Evolutionary conservation across 2,888 invertebrate genomes (phyloP).

Genomic region (Macroteleia sp.): DNA sequence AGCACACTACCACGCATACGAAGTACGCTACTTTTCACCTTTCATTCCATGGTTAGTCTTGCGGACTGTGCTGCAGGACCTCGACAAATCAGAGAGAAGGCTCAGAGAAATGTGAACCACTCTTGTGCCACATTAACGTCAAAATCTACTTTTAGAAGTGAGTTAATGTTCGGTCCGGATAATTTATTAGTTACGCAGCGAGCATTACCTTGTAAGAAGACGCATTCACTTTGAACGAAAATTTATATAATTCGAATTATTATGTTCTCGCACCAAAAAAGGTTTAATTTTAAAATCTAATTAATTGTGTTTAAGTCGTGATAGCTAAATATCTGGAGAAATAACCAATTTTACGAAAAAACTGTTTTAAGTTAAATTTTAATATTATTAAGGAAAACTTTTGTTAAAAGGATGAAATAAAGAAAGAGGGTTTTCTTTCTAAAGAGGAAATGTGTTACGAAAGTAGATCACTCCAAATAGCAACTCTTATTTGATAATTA

Average conservation of each 20-base stretch:
- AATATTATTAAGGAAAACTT: too few relatives aligned
- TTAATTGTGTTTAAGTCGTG: too few relatives aligned
- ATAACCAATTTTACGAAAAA: too few relatives aligned
- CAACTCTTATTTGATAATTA: too few relatives aligned
- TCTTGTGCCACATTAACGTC: conserved; percentile 54
- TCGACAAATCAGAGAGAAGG: conserved; percentile 57
- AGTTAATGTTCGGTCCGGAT: conserved; percentile 31
- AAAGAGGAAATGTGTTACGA: too few relatives aligned
- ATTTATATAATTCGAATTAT: neutral
- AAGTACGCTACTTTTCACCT: conserved; percentile 66
- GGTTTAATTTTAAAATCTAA: too few relatives aligned
- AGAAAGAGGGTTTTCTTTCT: too few relatives aligned
- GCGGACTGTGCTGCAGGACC: conserved; percentile 28
- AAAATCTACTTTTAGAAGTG: conserved; percentile 53
- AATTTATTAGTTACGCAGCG: conserved; percentile 39
- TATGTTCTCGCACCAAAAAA: too few relatives aligned
- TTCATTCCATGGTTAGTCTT: conserved; percentile 16
- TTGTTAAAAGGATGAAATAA: too few relatives aligned
- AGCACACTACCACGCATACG: conserved; percentile 73
- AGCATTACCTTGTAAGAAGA: conserved; percentile 12
- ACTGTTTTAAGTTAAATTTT: too few relatives aligned
- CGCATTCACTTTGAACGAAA: neutral
- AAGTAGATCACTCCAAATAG: too few relatives aligned
- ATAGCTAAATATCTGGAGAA: too few relatives aligned
- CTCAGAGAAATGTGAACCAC: conserved; percentile 56